These are phyloP conservation scores for Papilio helenus DNA, from an alignment of 1,140 invertebrate species.

Conservation along the genomic window DNA sequence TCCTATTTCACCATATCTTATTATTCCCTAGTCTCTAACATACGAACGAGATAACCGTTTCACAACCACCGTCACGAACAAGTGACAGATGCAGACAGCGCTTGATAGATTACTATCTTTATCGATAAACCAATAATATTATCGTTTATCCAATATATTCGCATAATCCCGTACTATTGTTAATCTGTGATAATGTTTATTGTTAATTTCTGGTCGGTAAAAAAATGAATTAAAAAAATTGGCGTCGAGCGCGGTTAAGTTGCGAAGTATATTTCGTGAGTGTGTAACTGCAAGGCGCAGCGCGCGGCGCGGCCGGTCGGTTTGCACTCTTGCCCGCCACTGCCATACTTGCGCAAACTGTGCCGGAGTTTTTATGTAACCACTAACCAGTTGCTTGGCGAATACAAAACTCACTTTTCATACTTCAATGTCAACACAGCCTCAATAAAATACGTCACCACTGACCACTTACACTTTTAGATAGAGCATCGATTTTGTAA, in stretches of 20 bases:
- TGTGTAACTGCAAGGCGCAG: background rate
- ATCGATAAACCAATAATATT: conserved; percentile 31
- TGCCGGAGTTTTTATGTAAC: conserved; percentile 53
- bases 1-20: conserved; percentile 28
- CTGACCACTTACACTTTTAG: conserved; percentile 16
- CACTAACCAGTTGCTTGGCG: conserved; percentile 54
- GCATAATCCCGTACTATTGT: conserved; percentile 17
- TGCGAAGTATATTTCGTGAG: conserved; percentile 16
- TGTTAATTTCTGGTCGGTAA: background rate
- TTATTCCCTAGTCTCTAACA: conserved; percentile 5
- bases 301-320: conserved; percentile 28
- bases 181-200: conserved; percentile 8
- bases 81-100: conserved; percentile 22
- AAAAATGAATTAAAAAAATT: conserved; percentile 2
- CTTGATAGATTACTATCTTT: conserved; percentile 33
- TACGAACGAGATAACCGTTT: conserved; percentile 31
- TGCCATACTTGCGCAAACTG: conserved; percentile 55
- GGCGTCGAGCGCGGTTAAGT: background rate
- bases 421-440: conserved; percentile 58
- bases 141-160: conserved; percentile 28
- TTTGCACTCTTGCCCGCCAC: conserved; percentile 35
- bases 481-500: background rate
- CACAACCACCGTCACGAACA: conserved; percentile 32
- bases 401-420: conserved; percentile 53
- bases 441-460: conserved; percentile 40